phyloP scores from a whole-genome alignment of 2,888 invertebrate species.

The Leptopilina myrica region DNA sequence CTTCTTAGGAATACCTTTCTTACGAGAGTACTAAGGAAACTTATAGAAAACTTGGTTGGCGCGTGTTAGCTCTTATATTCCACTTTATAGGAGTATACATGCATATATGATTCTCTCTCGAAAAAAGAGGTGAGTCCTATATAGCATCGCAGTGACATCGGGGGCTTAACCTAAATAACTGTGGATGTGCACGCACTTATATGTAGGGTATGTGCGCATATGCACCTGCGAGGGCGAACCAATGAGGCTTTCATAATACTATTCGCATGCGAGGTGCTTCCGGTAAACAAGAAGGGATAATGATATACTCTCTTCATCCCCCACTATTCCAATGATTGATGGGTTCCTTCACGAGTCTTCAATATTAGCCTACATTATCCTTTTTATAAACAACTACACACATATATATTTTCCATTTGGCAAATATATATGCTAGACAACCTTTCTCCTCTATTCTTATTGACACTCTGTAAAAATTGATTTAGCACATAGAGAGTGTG shows the following conservation, averaged over 20 bases:
- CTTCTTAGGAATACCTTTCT: no score
- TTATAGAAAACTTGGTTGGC: no score
- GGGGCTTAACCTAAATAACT: slow-evolving; percentile 36
- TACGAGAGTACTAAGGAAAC: no score
- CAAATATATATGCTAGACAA: neutral
- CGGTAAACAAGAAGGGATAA: slow-evolving; percentile 36
- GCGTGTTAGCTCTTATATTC: slow-evolving; percentile 5
- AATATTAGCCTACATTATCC: slow-evolving; percentile 37
- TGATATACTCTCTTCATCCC: slow-evolving; percentile 29
- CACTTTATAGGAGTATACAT: slow-evolving; percentile 34
- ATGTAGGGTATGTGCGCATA: neutral
- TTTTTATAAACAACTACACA: neutral
- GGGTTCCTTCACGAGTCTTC: slow-evolving; percentile 30
- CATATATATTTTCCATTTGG: neutral
- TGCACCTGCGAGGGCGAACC: slow-evolving; percentile 33
- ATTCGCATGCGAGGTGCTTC: slow-evolving; percentile 31
- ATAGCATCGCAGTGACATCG: slow-evolving; percentile 22
- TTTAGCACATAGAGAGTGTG: no score
- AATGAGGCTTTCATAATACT: slow-evolving; percentile 39
- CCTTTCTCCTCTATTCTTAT: neutral
- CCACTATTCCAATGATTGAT: slow-evolving; percentile 34
- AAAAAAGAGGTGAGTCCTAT: slow-evolving; percentile 25
- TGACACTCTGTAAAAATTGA: neutral
- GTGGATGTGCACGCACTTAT: slow-evolving; percentile 37
- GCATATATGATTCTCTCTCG: slow-evolving; percentile 9